Percentiles rank a stretch among this genome's conserved stretches.
These are phyloP conservation scores for Balaeniceps rex DNA, from an alignment of 2,113 vertebrate genomes.

Conservation along the genomic window DNA sequence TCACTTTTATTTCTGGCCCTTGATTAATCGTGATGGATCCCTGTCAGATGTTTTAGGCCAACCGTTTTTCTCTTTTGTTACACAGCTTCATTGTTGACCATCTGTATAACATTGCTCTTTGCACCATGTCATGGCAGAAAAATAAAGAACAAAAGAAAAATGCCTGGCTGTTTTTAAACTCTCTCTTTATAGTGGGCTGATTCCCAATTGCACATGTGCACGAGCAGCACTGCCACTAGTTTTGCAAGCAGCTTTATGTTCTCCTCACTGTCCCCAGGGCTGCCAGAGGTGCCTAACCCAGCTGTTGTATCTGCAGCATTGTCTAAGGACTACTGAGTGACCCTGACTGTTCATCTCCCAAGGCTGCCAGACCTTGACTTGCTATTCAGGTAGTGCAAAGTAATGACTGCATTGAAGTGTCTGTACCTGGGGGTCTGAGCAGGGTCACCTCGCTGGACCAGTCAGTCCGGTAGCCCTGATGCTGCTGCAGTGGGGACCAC, in stretches of 20 bases:
- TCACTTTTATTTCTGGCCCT: constrained; percentile 26
- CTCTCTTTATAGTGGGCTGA: not conserved
- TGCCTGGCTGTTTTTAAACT: not conserved
- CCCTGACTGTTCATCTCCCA: not conserved
- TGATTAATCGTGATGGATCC: not conserved
- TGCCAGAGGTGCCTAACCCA: not conserved
- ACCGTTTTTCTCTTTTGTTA: not conserved
- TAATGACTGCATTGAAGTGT: not conserved
- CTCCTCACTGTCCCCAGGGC: not conserved
- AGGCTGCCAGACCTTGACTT: not conserved
- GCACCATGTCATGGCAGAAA: not conserved
- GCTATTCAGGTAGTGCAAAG: not conserved
- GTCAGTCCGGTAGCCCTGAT: accelerated
- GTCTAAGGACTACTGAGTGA: not conserved
- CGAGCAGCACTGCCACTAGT: accelerated
- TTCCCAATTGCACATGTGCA: not conserved
- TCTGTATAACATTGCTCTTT: not conserved
- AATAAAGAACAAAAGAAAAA: constrained; percentile 16
- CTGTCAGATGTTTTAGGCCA: not conserved
- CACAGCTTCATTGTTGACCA: not conserved
- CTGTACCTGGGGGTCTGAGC: not conserved
- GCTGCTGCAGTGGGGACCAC: not conserved
- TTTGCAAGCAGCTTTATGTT: not conserved
- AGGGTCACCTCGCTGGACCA: not conserved
- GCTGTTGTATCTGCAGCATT: not conserved